Evolutionary conservation across 1,140 invertebrate genomes (phyloP), one percentile per base, ranked within the genome.

Genomic region (Pinna nobilis): DNA sequence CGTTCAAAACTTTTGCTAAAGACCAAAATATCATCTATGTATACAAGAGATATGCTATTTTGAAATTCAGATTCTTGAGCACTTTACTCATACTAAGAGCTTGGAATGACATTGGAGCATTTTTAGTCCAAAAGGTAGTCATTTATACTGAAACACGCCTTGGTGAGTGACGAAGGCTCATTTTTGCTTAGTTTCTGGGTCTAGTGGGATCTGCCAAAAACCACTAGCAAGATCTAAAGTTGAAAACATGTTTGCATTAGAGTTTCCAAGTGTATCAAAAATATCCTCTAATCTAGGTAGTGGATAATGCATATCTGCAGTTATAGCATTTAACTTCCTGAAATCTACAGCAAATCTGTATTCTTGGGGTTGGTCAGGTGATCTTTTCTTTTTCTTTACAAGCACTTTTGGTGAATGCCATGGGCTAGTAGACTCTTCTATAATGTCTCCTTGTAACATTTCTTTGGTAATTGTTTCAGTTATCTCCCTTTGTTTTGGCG

Each of bases 111-210:
- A 55, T 18, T 53, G 70, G 18, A 55, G 35, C 23, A 73, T 77
- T 23, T 15, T 50, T 9, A 79, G 35, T 9, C 77, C 77, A 64
- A 76, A 79, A 11, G 74, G 74, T 25, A 73, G 44, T 3, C 53
- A 11, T 47, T 74, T 75, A 35, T 68, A 74, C 32, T 74, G 64
- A 49, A 41, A 74, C 3, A 61, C 37, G 4, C 75, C 78, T 32
- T 78, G 39, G 35, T 74, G 70, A n/a, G 70, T 76, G 20, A 76
- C 72, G 39, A 83, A 83, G 5, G 74, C 74, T 44, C 66, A 50
- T 64, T 79, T 81, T 20, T 74, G 64, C 33, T 68, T 67, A 61
- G 67, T 74, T 65, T 68, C 18, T 13, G 53, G 41, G 32, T 69
- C 35, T 13, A 81, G 49, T 23, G 53, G 65, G 13, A 79, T 61